A percentile compares a stretch with the other conserved stretches of the same genome.
These are phyloP conservation scores for Homalodisca vitripennis DNA, from an alignment of 1,140 invertebrate genomes.

Conservation along the genomic window DNA sequence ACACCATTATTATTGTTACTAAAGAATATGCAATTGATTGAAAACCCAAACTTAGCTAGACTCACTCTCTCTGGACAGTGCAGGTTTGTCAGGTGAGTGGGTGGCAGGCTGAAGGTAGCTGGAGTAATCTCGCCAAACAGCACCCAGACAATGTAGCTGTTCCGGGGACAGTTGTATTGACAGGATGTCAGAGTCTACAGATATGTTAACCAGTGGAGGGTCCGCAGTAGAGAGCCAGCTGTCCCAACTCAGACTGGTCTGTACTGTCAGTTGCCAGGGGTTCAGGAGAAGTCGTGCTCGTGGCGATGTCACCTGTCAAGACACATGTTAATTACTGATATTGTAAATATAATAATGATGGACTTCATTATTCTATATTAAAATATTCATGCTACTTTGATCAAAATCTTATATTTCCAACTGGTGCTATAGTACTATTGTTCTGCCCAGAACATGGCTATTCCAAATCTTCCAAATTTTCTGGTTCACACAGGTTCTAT, in stretches of 20 bases:
- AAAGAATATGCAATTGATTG: too few relatives aligned
- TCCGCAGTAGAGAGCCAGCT: conserved; percentile 51
- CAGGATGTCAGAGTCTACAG: conserved; percentile 51
- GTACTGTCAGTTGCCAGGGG: conserved; percentile 15
- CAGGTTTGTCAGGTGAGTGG: neutral
- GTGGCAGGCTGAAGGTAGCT: neutral
- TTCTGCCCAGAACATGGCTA: too few relatives aligned
- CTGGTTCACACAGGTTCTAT: too few relatives aligned
- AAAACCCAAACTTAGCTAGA: too few relatives aligned
- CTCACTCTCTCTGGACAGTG: conserved; percentile 7
- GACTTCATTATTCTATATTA: too few relatives aligned
- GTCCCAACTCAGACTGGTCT: conserved; percentile 55
- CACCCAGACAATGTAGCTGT: conserved; percentile 13
- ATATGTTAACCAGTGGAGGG: conserved; percentile 52
- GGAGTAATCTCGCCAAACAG: neutral
- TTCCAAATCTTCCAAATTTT: too few relatives aligned
- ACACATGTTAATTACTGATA: neutral
- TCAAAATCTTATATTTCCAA: too few relatives aligned
- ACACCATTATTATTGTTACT: too few relatives aligned
- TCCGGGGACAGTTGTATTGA: conserved; percentile 24
- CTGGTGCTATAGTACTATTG: too few relatives aligned
- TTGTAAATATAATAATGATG: too few relatives aligned
- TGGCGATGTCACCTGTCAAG: neutral
- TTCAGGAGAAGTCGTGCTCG: conserved; percentile 14
- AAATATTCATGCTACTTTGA: too few relatives aligned